Conservation (phyloP, 2,113 vertebrate species). For the Ictalurus furcatus region DNA sequence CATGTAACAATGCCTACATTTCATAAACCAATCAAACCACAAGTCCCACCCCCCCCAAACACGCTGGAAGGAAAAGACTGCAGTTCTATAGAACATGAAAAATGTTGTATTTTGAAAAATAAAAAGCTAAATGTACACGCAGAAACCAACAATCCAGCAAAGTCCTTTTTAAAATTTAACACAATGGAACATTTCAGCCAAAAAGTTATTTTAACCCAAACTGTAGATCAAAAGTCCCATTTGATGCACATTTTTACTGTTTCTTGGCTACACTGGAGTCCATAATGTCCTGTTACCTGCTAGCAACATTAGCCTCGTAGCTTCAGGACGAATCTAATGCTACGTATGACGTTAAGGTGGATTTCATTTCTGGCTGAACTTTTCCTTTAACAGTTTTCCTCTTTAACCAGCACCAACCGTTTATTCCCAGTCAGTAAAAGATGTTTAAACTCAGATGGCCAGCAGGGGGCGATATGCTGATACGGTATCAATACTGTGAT, state of each 20-base stretch:
- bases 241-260: not conserved
- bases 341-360: not conserved
- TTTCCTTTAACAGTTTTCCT: not conserved
- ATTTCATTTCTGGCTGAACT: not conserved
- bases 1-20: not conserved
- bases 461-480: conserved; percentile 1
- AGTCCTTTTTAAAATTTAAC: not conserved
- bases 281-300: not conserved
- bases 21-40: not conserved
- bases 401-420: too few species aligned
- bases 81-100: not conserved
- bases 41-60: not conserved
- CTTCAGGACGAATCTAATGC: not conserved
- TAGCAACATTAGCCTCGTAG: not conserved
- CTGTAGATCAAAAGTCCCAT: not conserved
- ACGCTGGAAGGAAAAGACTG: not conserved
- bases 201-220: not conserved
- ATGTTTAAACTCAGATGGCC: not conserved
- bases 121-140: not conserved
- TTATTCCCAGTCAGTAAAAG: not conserved
- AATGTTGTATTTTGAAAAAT: not conserved
- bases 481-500: not conserved
- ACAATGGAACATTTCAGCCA: not conserved
- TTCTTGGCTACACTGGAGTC: not conserved
- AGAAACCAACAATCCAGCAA: not conserved